A percentile compares a stretch with the other conserved stretches of the same genome.
Conservation (phyloP, 1,140 invertebrate species). For the Stegodyphus mimosarum region DNA sequence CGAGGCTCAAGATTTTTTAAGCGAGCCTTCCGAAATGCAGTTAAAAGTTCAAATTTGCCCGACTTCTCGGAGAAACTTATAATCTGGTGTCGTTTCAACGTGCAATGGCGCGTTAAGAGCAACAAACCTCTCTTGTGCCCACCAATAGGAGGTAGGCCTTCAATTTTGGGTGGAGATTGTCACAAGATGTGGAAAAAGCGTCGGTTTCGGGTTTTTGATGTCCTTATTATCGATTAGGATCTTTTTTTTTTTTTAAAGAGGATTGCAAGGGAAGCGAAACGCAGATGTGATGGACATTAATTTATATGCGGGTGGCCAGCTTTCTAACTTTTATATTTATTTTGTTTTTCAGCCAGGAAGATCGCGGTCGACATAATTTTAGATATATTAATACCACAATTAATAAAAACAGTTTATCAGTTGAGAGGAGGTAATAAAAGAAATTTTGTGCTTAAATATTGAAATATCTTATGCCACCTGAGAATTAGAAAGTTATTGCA, state of each 20-base stretch:
- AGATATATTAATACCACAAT: no score
- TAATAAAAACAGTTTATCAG: no score
- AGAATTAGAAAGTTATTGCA: no score
- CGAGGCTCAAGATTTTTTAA: neutral
- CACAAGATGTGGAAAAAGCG: slow-evolving; percentile 39
- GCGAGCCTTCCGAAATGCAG: slow-evolving; percentile 29
- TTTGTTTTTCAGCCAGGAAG: no score
- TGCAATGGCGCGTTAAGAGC: slow-evolving; percentile 52
- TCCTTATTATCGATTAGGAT: slow-evolving; percentile 24
- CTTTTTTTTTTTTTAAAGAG: neutral
- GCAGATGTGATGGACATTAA: no score
- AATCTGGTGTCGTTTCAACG: slow-evolving; percentile 41
- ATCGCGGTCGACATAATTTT: no score
- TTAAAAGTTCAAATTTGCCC: slow-evolving; percentile 56
- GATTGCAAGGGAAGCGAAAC: no score
- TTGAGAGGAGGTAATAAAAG: no score
- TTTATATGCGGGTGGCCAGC: no score
- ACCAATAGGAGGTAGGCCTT: slow-evolving; percentile 11
- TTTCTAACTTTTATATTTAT: no score
- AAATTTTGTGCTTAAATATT: no score
- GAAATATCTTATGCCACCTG: no score
- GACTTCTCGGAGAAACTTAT: slow-evolving; percentile 45
- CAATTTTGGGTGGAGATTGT: slow-evolving; percentile 31
- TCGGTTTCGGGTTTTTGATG: slow-evolving; percentile 38
- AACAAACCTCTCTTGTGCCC: slow-evolving; percentile 31